phyloP scores from a whole-genome alignment of 2,888 invertebrate species.

The Orchestes rusci region DNA sequence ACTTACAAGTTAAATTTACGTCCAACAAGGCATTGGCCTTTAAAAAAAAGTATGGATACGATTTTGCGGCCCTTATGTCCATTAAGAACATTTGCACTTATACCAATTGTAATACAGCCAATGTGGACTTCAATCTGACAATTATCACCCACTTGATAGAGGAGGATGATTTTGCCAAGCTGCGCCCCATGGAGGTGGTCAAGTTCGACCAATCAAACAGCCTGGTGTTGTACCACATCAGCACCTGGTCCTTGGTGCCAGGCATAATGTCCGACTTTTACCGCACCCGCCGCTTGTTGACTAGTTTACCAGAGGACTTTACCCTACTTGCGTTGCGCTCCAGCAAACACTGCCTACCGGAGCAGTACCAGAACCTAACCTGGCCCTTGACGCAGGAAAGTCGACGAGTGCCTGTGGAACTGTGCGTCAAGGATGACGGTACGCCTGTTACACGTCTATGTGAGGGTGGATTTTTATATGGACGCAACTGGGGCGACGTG shows the following conservation, averaged over 20 bases:
- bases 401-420: constrained; percentile 47
- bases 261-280: constrained; percentile 21
- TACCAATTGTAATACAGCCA: constrained; percentile 15
- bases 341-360: constrained; percentile 36
- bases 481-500: constrained; percentile 49
- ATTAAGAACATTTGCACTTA: constrained; percentile 32
- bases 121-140: constrained; percentile 4
- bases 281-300: constrained; percentile 12
- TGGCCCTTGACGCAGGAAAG: constrained; percentile 50
- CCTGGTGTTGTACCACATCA: constrained; percentile 46
- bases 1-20: constrained; percentile 37
- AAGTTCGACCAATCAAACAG: constrained; percentile 36
- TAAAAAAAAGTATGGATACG: constrained; percentile 32
- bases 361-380: constrained; percentile 20
- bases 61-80: constrained; percentile 35
- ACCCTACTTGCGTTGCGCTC: constrained; percentile 30
- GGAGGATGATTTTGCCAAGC: constrained; percentile 10
- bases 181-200: constrained; percentile 50
- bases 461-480: constrained; percentile 51
- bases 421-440: constrained; percentile 53
- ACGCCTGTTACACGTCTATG: constrained; percentile 54
- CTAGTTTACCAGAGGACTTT: constrained; percentile 13
- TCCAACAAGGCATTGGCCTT: constrained; percentile 50
- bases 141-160: constrained; percentile 7
- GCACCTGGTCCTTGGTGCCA: constrained; percentile 9